Conservation (phyloP, 2,797 vertebrate genomes). For the Manis pentadactyla region DNA sequence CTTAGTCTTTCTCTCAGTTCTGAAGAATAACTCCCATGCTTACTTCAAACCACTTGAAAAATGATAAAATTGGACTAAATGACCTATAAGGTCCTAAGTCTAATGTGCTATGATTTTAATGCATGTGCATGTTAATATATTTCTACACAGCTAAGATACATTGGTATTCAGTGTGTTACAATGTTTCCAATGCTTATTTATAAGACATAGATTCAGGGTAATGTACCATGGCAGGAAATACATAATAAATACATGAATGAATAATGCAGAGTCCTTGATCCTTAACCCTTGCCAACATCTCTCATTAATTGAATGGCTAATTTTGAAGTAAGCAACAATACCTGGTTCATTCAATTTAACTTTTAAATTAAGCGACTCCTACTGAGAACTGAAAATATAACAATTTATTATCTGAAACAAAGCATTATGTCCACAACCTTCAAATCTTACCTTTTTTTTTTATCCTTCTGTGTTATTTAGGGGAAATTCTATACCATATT, state of each 20-base stretch:
- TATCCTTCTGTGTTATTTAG: background rate
- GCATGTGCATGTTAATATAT: conserved; percentile 46
- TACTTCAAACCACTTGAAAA: conserved; percentile 33
- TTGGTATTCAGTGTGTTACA: conserved; percentile 75
- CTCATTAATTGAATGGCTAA: conserved; percentile 77
- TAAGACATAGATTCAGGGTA: conserved; percentile 71
- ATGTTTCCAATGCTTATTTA: conserved; percentile 71
- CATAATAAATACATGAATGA: conserved; percentile 78
- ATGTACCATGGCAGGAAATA: conserved; percentile 79
- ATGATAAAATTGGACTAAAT: conserved; percentile 61
- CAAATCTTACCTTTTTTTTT: background rate
- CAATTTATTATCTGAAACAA: conserved; percentile 47
- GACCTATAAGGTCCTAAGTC: conserved; percentile 45
- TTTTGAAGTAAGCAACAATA: conserved; percentile 64
- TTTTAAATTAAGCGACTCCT: conserved; percentile 72
- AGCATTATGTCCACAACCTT: background rate
- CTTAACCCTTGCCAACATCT: conserved; percentile 70
- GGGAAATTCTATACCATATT: background rate
- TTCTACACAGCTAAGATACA: conserved; percentile 41
- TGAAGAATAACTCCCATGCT: conserved; percentile 2
- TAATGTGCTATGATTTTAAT: conserved; percentile 71
- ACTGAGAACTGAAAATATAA: conserved; percentile 61
- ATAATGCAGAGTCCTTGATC: conserved; percentile 75
- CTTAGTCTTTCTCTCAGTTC: background rate
- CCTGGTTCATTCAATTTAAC: conserved; percentile 64